Percentiles rank a stretch among this genome's conserved stretches.
phyloP scores from a whole-genome alignment of 2,113 vertebrate species.

The Eretmochelys imbricata region DNA sequence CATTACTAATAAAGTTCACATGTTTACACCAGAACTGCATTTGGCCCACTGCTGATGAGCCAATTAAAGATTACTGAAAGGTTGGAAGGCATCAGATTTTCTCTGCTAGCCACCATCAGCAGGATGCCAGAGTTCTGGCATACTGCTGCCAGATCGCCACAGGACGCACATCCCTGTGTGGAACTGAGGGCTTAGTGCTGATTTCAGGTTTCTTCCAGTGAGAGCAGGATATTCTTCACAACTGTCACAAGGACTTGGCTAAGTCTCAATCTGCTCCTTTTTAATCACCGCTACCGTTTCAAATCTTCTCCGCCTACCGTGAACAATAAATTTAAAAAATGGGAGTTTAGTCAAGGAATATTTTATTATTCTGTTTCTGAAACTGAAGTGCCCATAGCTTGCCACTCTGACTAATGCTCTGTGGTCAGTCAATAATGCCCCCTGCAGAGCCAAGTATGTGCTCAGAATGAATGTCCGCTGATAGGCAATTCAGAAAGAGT shows the following conservation, averaged over 20 bases:
- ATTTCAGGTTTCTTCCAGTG: background rate
- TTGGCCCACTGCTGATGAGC: background rate
- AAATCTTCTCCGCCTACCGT: slow-evolving; percentile 45
- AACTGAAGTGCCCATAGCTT: slow-evolving; percentile 24
- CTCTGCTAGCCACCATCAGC: background rate
- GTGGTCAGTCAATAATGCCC: slow-evolving; percentile 55
- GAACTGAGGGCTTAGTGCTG: background rate
- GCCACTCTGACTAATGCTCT: slow-evolving; percentile 29
- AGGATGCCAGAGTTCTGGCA: background rate
- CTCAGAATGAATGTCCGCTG: slow-evolving; percentile 6
- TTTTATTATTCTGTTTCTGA: slow-evolving; percentile 25
- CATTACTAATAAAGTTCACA: background rate
- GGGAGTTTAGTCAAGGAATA: slow-evolving; percentile 7
- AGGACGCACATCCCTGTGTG: fast-evolving
- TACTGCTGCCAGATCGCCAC: fast-evolving
- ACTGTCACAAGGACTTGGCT: background rate
- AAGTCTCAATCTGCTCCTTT: slow-evolving; percentile 22
- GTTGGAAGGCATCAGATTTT: background rate
- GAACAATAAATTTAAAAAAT: slow-evolving; percentile 38
- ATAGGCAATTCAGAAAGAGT: background rate
- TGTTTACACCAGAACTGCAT: background rate
- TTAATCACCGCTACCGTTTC: slow-evolving; percentile 43
- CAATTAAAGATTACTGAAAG: background rate
- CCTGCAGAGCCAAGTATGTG: slow-evolving; percentile 16
- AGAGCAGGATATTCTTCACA: slow-evolving; percentile 9